Percentiles rank a stretch among this genome's conserved stretches.
Conservation (phyloP, 2,888 invertebrate genomes). For the Athalia cordata region DNA sequence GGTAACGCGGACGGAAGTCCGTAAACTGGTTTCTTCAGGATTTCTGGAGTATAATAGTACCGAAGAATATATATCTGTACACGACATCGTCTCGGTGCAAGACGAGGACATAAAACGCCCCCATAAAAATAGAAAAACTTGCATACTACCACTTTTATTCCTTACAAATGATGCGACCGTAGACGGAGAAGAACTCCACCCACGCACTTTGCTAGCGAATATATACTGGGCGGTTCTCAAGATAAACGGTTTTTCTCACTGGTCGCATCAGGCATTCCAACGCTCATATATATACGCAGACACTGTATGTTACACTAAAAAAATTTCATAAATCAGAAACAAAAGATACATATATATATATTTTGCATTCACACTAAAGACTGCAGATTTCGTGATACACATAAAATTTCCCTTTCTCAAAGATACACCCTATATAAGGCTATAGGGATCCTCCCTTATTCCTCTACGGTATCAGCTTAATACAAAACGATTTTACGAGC, state of each 20-base stretch:
- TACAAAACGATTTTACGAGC: conserved; percentile 65
- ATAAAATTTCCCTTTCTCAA: no score
- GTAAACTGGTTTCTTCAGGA: conserved; percentile 16
- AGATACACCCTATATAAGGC: no score
- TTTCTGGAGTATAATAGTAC: neutral
- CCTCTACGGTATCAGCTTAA: conserved; percentile 57
- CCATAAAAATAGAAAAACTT: conserved; percentile 23
- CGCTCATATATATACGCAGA: no score
- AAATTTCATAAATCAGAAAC: no score
- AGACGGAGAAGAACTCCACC: neutral
- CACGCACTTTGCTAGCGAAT: neutral
- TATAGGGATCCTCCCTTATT: no score
- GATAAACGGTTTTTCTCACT: no score
- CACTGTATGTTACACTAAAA: no score
- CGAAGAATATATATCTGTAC: neutral
- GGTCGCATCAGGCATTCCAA: no score
- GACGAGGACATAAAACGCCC: neutral
- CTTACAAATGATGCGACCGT: neutral
- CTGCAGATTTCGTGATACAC: no score
- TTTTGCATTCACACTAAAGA: no score
- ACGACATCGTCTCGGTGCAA: conserved; percentile 1
- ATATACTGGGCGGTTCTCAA: no score
- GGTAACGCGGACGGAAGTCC: neutral
- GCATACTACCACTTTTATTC: neutral
- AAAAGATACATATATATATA: no score